Base-by-base conservation (phyloP, 2,797 vertebrate species). In the Mionectes olivaceus region DNA sequence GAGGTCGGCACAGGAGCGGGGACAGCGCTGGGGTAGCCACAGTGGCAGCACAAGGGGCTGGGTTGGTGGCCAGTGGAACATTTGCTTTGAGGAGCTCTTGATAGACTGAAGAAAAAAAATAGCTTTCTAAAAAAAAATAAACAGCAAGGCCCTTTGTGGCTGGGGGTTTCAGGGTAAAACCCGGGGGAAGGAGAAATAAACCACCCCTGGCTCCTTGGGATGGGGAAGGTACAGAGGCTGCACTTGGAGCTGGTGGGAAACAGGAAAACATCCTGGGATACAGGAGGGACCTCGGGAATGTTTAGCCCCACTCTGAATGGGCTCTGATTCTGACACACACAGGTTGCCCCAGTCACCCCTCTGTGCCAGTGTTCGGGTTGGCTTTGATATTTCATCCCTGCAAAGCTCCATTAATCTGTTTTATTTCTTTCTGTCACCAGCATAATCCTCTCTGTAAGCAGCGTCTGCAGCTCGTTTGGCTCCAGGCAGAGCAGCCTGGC, bases 11-110 rank as follows among this genome's bases (percentile, higher is more conserved):
- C 24, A 52, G 52, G 30, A 56, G 67, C 37, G 18, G 15, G n/a
- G 60, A n/a, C 18, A 7, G 10, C 0, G 5, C 7, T 0, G 13
- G 10, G 43, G 15, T 10, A 19, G 37, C 3, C 13, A 19, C 0
- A 0, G 35, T 16, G 33, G 27, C 49, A 30, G 53, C 19, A 3
- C 8, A 0, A 13, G 16, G 19, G 3, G 5, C 15, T 46, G 25
- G 41, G 3, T 2, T 7, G 28, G 4, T 39, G 74, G 27, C 6
- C 22, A 4, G 4, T 5, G 35, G n/a, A 56, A 50, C 2, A 1
- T 3, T 5, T 47, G 14, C 43, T 69, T 74, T 39, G 12, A 67
- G 39, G 11, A 52, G 37, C 46, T 69, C 55, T 60, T 43, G 55
- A n/a, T 37, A 50, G 73, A 60, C 5, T 8, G 41, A 46, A 47